phyloP scores from a whole-genome alignment of 2,888 invertebrate genomes.

The Hyppa rectilinea region DNA sequence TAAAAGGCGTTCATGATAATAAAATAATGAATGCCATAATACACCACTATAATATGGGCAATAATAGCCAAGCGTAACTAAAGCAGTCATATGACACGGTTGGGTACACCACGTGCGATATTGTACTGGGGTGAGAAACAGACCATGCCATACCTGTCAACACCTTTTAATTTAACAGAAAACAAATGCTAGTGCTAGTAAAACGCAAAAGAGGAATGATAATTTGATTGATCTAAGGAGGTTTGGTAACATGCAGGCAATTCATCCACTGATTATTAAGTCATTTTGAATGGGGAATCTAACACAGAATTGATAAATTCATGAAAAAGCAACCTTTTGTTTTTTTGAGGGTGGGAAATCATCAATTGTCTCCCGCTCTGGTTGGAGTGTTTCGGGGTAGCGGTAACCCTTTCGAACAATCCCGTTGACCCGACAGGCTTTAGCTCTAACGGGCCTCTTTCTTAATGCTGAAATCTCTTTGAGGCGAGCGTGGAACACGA shows the following conservation, averaged over 20 bases:
- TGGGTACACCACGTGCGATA: conserved; percentile 72
- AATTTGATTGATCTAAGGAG: neutral
- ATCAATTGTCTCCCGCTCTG: no score
- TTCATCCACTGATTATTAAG: neutral
- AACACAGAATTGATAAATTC: neutral
- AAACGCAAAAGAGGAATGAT: neutral
- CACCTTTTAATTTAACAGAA: conserved; percentile 31
- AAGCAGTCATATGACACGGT: conserved; percentile 66
- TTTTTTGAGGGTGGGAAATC: no score
- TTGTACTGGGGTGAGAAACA: conserved; percentile 60
- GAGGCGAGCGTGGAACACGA: no score
- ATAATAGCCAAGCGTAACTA: conserved; percentile 31
- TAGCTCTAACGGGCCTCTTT: no score
- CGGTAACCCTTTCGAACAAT: no score
- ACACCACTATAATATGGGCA: neutral
- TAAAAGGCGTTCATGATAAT: neutral
- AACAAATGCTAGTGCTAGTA: conserved; percentile 27
- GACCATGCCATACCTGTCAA: conserved; percentile 64
- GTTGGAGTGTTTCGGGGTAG: no score
- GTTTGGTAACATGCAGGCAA: no score
- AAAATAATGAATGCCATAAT: neutral
- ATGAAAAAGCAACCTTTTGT: no score
- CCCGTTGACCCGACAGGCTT: no score
- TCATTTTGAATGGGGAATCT: neutral
- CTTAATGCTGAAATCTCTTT: no score